Evolutionary conservation across 2,888 invertebrate genomes (phyloP).

Genomic region (Eremobia ochroleuca): DNA sequence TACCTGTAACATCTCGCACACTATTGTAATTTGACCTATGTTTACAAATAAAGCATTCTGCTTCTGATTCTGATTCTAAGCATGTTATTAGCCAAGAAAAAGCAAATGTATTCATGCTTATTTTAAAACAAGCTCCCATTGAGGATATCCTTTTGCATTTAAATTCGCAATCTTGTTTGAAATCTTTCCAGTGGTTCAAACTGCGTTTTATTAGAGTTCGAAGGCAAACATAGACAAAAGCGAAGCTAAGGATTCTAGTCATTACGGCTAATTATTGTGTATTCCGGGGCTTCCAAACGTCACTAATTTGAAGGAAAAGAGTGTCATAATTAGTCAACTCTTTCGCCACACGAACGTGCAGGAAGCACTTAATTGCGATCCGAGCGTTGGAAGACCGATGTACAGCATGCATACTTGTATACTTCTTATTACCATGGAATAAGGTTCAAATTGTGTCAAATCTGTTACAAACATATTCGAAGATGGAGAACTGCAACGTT

Average conservation of each 20-base stretch:
- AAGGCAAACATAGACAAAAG: constrained; percentile 21
- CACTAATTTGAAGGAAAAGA: constrained; percentile 72
- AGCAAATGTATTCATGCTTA: constrained; percentile 37
- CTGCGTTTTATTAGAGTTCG: constrained; percentile 22
- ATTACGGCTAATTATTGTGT: constrained; percentile 61
- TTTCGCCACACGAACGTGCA: constrained; percentile 73
- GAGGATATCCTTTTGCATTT: constrained; percentile 36
- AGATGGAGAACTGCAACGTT: constrained; percentile 62
- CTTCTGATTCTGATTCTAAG: too few relatives aligned
- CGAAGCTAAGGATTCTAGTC: constrained; percentile 37
- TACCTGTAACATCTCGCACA: too few relatives aligned
- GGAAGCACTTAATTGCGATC: constrained; percentile 80
- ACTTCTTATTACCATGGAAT: constrained; percentile 51
- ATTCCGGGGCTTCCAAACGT: constrained; percentile 56
- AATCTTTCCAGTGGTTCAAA: constrained; percentile 46
- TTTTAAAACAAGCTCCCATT: constrained; percentile 40
- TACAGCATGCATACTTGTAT: constrained; percentile 34
- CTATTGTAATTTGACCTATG: too few relatives aligned
- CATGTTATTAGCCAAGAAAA: constrained; percentile 34
- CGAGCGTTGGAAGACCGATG: constrained; percentile 65
- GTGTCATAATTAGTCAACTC: constrained; percentile 80
- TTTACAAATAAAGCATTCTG: too few relatives aligned
- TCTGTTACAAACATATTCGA: constrained; percentile 24
- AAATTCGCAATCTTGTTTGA: constrained; percentile 26
- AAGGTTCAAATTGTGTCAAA: constrained; percentile 64